Percentiles rank a stretch among this genome's conserved stretches.
Conservation (phyloP, 2,888 invertebrate species). For the Tinea semifulvella region DNA sequence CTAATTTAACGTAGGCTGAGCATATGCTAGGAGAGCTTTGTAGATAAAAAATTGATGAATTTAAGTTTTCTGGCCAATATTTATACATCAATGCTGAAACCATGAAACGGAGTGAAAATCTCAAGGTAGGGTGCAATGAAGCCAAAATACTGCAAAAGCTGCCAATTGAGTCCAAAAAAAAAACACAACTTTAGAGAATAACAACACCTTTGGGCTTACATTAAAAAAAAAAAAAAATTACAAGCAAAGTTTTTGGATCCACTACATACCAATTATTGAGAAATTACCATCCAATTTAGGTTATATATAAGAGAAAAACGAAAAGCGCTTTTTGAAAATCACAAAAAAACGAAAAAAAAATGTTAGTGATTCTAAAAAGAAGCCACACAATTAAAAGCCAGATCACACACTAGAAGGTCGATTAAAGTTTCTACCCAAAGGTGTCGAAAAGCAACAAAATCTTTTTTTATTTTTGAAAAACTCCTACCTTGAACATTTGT, state of each 20-base stretch:
- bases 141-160: slow-evolving; percentile 49
- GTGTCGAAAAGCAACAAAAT: slow-evolving; percentile 17
- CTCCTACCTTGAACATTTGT: slow-evolving; percentile 98
- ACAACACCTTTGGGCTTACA: slow-evolving; percentile 61
- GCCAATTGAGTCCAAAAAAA: slow-evolving; percentile 58
- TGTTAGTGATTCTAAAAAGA: slow-evolving; percentile 12
- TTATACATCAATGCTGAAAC: too few relatives aligned
- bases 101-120: slow-evolving; percentile 43
- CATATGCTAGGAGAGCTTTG: too few relatives aligned
- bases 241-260: slow-evolving; percentile 58
- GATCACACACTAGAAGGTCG: not conserved
- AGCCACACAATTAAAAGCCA: slow-evolving; percentile 15
- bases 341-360: not conserved
- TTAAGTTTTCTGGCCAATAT: too few relatives aligned
- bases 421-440: slow-evolving; percentile 4
- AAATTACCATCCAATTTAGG: slow-evolving; percentile 16
- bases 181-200: slow-evolving; percentile 31
- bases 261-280: slow-evolving; percentile 32
- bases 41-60: too few relatives aligned
- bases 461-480: slow-evolving; percentile 17
- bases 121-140: slow-evolving; percentile 56
- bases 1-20: too few relatives aligned
- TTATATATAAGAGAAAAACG: not conserved
- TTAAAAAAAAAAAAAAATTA: slow-evolving; percentile 23
- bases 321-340: not conserved